Evolutionary conservation across 2,888 invertebrate species (phyloP), one percentile per base, ranked within the genome.

Genomic region (Bhutanitis thaidina): DNA sequence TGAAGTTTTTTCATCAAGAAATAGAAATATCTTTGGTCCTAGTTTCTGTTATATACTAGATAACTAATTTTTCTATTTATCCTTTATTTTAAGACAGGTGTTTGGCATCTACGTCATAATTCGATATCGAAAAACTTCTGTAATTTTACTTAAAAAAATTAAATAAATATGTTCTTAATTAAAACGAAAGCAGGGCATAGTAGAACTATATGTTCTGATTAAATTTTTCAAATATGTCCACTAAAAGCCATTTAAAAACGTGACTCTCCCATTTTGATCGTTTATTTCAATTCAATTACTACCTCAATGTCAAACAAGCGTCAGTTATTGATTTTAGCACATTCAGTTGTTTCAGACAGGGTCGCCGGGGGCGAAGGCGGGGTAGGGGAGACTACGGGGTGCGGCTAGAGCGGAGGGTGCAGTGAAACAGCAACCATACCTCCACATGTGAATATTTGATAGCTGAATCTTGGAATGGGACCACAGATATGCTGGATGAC

Each of bases 391-490:
- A 12, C 7, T 25, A 43, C 12, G 53, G 50, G 57, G 60, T 49
- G 54, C 56, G 51, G 55, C 44, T 49, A 54, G 41, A 50, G 46
- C 2, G 43, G 59, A 57, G 48, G 55, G 59, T 75, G 77, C 83
- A 78, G 81, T 83, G 80, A 84, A 85, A 80, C 78, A 77, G 80
- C 81, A 82, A 79, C 77, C 80, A 76, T 78, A 72, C 75, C 82
- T 78, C 80, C 80, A 78, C 80, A 80, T 78, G 84, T 88, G 84
- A 88, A 88, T 88, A 85, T 88, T 88, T 86, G 80, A 88, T 88
- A 80, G 69, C 69, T 74, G 80, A 83, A 85, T 86, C 85, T 84
- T 82, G 75, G 74, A 74, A 69, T 70, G 67, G 71, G 71, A 73
- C 69, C 71, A 69, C 62, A 60, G 57, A 71, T 68, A 71, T 63